Percentiles rank a stretch among this genome's conserved stretches.
These are phyloP conservation scores for Brachyalestes nurse DNA, from an alignment of 2,797 vertebrate species.

Conservation along the genomic window DNA sequence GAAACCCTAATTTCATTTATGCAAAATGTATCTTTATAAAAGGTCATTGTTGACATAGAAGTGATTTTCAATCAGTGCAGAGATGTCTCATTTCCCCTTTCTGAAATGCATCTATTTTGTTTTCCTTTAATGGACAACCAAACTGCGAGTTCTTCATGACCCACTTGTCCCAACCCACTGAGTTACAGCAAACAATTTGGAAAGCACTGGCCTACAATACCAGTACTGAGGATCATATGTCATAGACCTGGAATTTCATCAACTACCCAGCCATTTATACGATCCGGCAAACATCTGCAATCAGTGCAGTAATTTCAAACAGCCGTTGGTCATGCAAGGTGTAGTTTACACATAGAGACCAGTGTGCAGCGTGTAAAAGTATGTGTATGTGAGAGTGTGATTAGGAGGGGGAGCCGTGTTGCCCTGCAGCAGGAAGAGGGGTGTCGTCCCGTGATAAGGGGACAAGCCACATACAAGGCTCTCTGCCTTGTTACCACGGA, in stretches of 20 bases:
- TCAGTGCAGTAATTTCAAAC: neutral
- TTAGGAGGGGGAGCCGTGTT: constrained; percentile 20
- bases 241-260: neutral
- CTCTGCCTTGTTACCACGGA: constrained; percentile 59
- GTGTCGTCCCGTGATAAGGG: constrained; percentile 54
- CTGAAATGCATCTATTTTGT: neutral
- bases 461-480: constrained; percentile 23
- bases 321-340: neutral
- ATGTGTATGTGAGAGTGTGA: constrained; percentile 15
- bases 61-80: neutral
- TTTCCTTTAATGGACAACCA: neutral
- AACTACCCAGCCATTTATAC: neutral
- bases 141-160: neutral
- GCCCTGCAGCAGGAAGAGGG: constrained; percentile 49
- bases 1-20: neutral
- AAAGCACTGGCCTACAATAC: too few relatives aligned
- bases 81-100: neutral
- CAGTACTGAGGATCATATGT: neutral
- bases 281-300: neutral
- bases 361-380: constrained; percentile 1
- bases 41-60: neutral
- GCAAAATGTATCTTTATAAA: neutral
- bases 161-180: neutral
- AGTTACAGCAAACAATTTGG: neutral
- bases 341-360: constrained; percentile 1